phyloP scores from a whole-genome alignment of 2,888 invertebrate genomes.

The Drosophila quinaria region DNA sequence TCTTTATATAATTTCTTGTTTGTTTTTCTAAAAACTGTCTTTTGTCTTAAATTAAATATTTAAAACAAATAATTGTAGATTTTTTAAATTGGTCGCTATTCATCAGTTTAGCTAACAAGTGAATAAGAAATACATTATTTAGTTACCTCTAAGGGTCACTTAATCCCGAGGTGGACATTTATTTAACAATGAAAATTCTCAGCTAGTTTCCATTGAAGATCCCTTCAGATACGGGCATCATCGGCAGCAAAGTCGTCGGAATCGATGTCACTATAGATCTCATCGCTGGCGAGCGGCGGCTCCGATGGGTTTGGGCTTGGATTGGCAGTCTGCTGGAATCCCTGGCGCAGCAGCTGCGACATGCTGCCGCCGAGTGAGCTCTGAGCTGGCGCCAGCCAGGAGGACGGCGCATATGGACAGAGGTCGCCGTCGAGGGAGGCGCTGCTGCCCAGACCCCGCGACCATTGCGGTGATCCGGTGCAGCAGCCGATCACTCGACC shows the following conservation, averaged over 20 bases:
- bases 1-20: no score
- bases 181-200: neutral
- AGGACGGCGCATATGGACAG: neutral
- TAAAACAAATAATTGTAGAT: neutral
- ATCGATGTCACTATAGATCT: conserved; percentile 42
- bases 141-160: neutral
- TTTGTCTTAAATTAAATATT: neutral
- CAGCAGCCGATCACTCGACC: neutral
- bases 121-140: neutral
- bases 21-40: neutral
- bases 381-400: conserved; percentile 9
- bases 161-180: neutral
- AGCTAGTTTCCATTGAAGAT: no score
- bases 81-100: neutral
- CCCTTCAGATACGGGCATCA: conserved; percentile 14
- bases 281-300: conserved; percentile 19
- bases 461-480: conserved; percentile 8
- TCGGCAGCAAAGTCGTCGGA: conserved; percentile 15
- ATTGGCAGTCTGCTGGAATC: neutral
- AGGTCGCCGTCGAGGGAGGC: conserved; percentile 31
- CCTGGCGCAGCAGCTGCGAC: conserved; percentile 7
- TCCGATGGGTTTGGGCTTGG: neutral
- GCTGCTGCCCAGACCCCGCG: conserved; percentile 20
- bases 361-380: conserved; percentile 21
- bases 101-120: neutral